Base-by-base conservation (phyloP, 2,888 invertebrate genomes). In the Luffia ferchaultella region DNA sequence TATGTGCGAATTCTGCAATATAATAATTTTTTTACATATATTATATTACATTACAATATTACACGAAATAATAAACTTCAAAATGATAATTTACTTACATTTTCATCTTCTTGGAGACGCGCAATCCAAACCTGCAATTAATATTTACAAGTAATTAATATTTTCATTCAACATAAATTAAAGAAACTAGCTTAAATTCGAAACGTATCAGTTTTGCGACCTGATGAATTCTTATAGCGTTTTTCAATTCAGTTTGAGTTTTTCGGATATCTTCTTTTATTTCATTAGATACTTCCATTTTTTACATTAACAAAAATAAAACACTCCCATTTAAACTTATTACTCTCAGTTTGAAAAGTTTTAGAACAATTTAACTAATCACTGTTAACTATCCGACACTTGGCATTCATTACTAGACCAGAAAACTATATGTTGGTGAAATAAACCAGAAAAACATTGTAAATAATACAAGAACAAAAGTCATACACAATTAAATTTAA, bases 181-280 rank as follows among this genome's bases (percentile, higher is more conserved):
- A 46, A 53, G 30, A 50, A 50, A 50, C 44, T 41, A 48, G 42
- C 42, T 50, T 51, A 49, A 56, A 56, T 57, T 54, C 54, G 45
- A 45, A 50, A 52, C 19, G 44, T 42, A 16, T 18, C 46, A 55
- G 47, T 51, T 51, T 53, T 68, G 72, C 73, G 68, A 88, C 88
- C 86, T 88, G 88, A 76, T 88, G 88, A 68, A 87, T 76, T 63
- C 86, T 79, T 63, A 88, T 88, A 55, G 88, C 88, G 66, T 86
- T 86, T 78, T 85, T 87, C 62, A 88, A 76, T 62, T 87, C 86
- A 52, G 77, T 77, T 67, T 88, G 88, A 56, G 86, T 85, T 70
- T 79, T 79, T 53, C 85, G 76, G 67, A 88, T 87, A 63, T 87
- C 87, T 72, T 86, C 86, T 63, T 86, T 86, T 63, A 87, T 83